These are phyloP conservation scores for Leptinotarsa defecta DNA, from an alignment of 1,140 invertebrate species.

Conservation along the genomic window DNA sequence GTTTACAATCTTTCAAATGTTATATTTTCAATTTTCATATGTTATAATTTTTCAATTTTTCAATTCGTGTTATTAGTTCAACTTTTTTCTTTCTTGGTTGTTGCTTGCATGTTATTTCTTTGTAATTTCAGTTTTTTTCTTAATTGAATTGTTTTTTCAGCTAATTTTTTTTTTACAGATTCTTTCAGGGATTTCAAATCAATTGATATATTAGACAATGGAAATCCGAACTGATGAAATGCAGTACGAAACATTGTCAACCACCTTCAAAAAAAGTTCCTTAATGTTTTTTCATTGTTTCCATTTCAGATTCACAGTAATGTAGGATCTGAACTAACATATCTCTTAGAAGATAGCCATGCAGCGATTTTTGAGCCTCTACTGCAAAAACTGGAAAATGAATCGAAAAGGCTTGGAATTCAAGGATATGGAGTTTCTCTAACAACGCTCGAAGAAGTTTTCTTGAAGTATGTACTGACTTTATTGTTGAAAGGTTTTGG, in stretches of 20 bases:
- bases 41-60: no score
- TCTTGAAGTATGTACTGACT: conserved; percentile 72
- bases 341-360: conserved; percentile 46
- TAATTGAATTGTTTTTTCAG: no score
- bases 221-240: no score
- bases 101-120: no score
- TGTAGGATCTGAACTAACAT: conserved; percentile 47
- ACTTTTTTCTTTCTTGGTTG: no score
- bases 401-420: conserved; percentile 68
- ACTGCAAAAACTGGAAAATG: conserved; percentile 71
- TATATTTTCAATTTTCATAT: no score
- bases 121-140: no score
- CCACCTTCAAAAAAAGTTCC: neutral
- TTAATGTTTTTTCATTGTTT: conserved; percentile 12
- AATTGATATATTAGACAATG: no score
- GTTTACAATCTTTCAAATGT: no score
- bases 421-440: conserved; percentile 71
- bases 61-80: neutral
- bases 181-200: no score
- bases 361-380: conserved; percentile 63
- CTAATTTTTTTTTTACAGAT: no score
- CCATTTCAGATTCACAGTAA: conserved; percentile 38
- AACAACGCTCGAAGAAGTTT: conserved; percentile 90
- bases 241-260: no score
- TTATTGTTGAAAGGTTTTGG: neutral